A percentile compares a stretch with the other conserved stretches of the same genome.
These are phyloP conservation scores for Semotilus atromaculatus DNA, from an alignment of 2,797 vertebrate species.

Conservation along the genomic window DNA sequence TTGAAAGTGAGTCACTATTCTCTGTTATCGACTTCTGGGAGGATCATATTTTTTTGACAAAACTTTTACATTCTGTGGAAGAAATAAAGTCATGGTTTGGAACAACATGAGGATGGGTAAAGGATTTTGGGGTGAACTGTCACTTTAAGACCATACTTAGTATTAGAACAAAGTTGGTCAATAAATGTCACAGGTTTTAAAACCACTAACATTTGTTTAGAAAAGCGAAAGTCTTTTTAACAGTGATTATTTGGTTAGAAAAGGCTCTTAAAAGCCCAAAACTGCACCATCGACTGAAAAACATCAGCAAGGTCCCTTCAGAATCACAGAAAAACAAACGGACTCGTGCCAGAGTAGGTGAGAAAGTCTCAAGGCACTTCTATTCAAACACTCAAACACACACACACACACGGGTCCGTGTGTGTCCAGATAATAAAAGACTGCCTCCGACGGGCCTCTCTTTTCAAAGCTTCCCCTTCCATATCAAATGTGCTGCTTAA, in stretches of 20 bases:
- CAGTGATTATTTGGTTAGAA: neutral
- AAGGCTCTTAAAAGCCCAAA: neutral
- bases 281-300: neutral
- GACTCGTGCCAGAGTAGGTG: conserved; percentile 54
- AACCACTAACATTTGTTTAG: conserved; percentile 6
- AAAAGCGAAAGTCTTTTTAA: neutral
- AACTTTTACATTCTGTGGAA: neutral
- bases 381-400: conserved; percentile 7
- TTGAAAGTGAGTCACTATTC: neutral
- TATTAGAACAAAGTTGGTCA: neutral
- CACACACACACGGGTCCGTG: conserved; percentile 51
- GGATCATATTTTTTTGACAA: neutral
- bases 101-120: neutral
- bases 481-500: conserved; percentile 70
- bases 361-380: conserved; percentile 41
- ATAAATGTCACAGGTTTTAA: neutral
- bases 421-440: conserved; percentile 61
- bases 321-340: conserved; percentile 55
- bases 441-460: conserved; percentile 58
- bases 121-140: neutral
- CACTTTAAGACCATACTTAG: neutral
- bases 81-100: neutral
- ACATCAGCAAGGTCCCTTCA: conserved; percentile 13
- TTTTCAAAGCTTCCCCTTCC: conserved; percentile 62
- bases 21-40: neutral